phyloP scores from a whole-genome alignment of 1,140 invertebrate genomes.

The Aporrectodea caliginosa region DNA sequence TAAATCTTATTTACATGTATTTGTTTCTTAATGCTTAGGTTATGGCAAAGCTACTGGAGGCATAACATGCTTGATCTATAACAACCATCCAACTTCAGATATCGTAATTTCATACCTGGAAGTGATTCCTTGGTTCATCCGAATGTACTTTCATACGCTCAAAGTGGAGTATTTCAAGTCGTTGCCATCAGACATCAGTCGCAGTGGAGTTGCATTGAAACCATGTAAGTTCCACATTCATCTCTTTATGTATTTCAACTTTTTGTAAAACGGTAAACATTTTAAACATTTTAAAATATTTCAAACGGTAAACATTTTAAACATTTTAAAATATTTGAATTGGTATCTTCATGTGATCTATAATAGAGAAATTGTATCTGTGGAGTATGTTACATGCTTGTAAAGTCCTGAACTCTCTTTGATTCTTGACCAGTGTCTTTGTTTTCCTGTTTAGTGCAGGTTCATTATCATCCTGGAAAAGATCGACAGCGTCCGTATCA shows the following conservation, averaged over 20 bases:
- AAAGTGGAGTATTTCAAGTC: constrained; percentile 60
- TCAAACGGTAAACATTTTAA: too few species aligned
- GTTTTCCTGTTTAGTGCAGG: constrained; percentile 42
- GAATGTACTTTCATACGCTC: constrained; percentile 85
- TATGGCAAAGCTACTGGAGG: constrained; percentile 72
- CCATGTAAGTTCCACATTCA: constrained; percentile 60
- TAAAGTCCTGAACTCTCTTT: too few species aligned
- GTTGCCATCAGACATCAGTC: constrained; percentile 47
- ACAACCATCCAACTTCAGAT: constrained; percentile 43
- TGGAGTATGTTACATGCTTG: too few species aligned
- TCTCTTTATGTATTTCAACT: too few species aligned
- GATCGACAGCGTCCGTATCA: constrained; percentile 79
- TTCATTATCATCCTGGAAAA: constrained; percentile 73
- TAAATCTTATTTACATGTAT: too few species aligned
- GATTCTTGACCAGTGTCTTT: too few species aligned
- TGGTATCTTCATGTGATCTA: too few species aligned
- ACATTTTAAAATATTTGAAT: too few species aligned
- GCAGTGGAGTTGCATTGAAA: constrained; percentile 55
- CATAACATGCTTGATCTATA: constrained; percentile 54
- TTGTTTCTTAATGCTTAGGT: constrained; percentile 50
- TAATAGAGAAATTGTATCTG: too few species aligned
- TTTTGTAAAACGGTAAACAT: too few species aligned
- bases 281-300: too few species aligned
- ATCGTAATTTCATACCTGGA: constrained; percentile 60
- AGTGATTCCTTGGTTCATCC: constrained; percentile 82